Evolutionary conservation across 2,113 vertebrate genomes (phyloP).

Genomic region (Phylloscopus trochilus): DNA sequence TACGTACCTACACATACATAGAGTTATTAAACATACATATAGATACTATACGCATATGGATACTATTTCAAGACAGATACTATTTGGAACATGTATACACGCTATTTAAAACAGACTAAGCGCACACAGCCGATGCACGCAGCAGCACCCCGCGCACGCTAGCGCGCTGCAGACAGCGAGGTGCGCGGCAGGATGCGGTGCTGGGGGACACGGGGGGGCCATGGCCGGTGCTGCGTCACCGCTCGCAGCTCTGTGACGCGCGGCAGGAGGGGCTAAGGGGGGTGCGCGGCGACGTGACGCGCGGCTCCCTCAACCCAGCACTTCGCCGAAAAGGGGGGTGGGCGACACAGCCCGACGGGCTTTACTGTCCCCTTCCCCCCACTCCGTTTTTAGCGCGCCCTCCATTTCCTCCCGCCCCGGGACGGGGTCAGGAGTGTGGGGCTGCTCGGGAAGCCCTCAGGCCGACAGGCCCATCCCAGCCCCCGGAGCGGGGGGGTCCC

Average conservation of each 20-base stretch:
- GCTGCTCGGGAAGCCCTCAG: background rate
- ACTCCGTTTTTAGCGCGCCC: background rate
- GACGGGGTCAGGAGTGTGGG: no score
- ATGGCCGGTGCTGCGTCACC: background rate
- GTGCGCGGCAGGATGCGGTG: background rate
- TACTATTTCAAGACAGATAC: no score
- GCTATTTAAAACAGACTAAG: background rate
- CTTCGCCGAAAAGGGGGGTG: background rate
- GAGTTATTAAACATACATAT: background rate
- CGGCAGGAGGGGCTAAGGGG: background rate
- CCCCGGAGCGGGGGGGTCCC: background rate
- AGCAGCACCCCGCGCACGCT: background rate
- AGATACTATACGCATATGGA: no score
- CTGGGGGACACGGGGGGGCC: background rate
- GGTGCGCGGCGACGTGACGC: background rate
- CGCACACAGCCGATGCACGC: background rate
- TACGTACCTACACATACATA: background rate
- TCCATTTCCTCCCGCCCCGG: background rate
- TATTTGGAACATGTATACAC: background rate
- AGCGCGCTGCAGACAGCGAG: background rate
- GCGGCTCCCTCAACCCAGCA: fast-evolving
- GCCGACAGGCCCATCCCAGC: fast-evolving
- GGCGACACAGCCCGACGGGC: background rate
- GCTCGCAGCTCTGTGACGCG: background rate
- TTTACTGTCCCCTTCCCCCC: background rate